Base-by-base conservation (phyloP, 1,140 invertebrate species). In the Sipha flava region DNA sequence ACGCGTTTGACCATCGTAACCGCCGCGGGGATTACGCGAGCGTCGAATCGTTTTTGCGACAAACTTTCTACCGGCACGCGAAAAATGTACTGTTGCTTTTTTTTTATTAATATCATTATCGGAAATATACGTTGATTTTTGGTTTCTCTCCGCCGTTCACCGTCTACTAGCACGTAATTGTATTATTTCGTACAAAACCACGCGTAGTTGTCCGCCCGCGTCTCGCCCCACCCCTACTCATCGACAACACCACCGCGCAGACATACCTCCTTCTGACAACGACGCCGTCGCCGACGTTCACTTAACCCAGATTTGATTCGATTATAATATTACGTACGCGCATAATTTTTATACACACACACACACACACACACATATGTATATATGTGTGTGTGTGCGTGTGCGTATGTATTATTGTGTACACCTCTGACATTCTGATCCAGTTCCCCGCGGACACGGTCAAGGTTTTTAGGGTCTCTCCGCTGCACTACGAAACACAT, bases 251-350 rank as follows among this genome's bases (percentile, higher is more conserved):
- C 49, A 59, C 23, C 23, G 7, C 16, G 2, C 5, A n/a, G n/a
- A n/a, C n/a, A n/a, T n/a, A 21, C 21, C 14, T 14, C 66, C 2
- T n/a, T n/a, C n/a, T n/a, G n/a, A n/a, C n/a, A n/a, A n/a, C n/a
- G n/a, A n/a, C n/a, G n/a, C n/a, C 66, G 21, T 16, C 12, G 23
- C 18, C 16, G 43, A 49, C 70, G 70, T 73, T 54, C 70, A 73
- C 70, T 73, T 73, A 73, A 73, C 70, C 70, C 70, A 73, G 47
- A 73, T 73, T 73, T 73, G 54, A 73, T 73, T 73, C 47, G 70
- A 73, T 73, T 73, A 29, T 59, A 49, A 70, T 52, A 64, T 1
- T 34, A 12, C 10, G 5, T 26, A 31, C 49, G 6, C n/a, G 5
- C n/a, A 29, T 14, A 7, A 21, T 45, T 45, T 10, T 45, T 10